Conservation (phyloP, 2,797 vertebrate genomes). For the Cuniculus paca region DNA sequence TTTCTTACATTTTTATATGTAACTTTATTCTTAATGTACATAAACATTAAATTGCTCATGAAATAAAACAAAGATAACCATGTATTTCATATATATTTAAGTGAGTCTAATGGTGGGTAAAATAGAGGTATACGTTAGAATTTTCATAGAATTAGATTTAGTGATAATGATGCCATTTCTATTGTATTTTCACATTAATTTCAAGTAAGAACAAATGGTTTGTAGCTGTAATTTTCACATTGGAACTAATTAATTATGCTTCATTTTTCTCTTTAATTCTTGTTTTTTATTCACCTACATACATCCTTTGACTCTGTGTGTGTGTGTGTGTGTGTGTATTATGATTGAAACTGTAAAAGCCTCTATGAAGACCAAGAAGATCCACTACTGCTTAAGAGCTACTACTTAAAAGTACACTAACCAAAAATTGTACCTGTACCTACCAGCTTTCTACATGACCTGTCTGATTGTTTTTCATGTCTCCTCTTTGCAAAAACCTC, state of each 20-base stretch:
- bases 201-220: slow-evolving; percentile 55
- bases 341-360: not conserved
- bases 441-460: not conserved
- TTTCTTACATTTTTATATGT: not conserved
- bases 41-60: slow-evolving; percentile 60
- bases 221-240: slow-evolving; percentile 51
- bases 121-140: slow-evolving; percentile 50
- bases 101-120: slow-evolving; percentile 45
- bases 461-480: not conserved
- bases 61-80: slow-evolving; percentile 66
- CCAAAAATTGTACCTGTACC: not conserved
- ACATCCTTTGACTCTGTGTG: not conserved
- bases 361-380: not conserved
- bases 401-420: not conserved
- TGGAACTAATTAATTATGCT: slow-evolving; percentile 56
- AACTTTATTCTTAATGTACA: slow-evolving; percentile 29
- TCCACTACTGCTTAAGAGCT: not conserved
- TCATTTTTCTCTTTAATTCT: not conserved
- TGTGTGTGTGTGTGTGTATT: not conserved
- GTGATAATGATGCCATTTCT: slow-evolving; percentile 51
- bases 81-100: slow-evolving; percentile 71
- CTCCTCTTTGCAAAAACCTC: not conserved
- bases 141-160: slow-evolving; percentile 59
- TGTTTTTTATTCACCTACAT: not conserved
- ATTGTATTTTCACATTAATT: slow-evolving; percentile 68